Percentiles rank a stretch among this genome's conserved stretches.
Conservation (phyloP, 1,140 invertebrate species). For the Drosophila ambigua region DNA sequence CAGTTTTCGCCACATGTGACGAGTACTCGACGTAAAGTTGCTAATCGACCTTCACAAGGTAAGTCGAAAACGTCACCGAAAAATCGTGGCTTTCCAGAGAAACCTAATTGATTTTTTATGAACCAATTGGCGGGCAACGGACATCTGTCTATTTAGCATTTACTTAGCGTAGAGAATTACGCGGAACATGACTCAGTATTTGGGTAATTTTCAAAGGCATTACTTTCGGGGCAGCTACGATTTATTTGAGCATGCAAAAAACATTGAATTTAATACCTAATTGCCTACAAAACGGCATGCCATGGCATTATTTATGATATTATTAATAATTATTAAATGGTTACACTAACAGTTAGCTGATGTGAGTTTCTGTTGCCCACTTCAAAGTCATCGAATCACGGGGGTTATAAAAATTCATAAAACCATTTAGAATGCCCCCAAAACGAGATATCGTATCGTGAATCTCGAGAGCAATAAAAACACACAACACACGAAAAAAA, state of each 20-base stretch:
- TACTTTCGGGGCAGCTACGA: constrained; percentile 35
- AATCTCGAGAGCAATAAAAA: constrained; percentile 56
- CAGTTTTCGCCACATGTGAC: constrained; percentile 53
- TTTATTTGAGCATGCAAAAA: constrained; percentile 30
- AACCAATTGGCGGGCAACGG: constrained; percentile 11
- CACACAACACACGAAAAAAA: constrained; percentile 41
- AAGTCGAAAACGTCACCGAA: constrained; percentile 64
- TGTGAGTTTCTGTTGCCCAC: constrained; percentile 43
- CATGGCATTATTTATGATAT: constrained; percentile 30
- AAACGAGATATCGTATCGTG: constrained; percentile 62
- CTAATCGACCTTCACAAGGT: constrained; percentile 61
- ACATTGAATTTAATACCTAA: constrained; percentile 35
- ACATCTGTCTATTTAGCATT: constrained; percentile 54
- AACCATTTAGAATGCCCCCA: constrained; percentile 60
- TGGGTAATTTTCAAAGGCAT: constrained; percentile 45
- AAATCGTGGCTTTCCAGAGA: constrained; percentile 44
- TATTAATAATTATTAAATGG: constrained; percentile 46
- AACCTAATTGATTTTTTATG: constrained; percentile 56
- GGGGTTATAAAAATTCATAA: constrained; percentile 37
- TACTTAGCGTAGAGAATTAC: constrained; percentile 52
- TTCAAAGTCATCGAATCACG: constrained; percentile 52
- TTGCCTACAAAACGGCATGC: constrained; percentile 37
- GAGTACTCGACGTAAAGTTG: constrained; percentile 30
- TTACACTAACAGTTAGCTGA: constrained; percentile 17
- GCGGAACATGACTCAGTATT: constrained; percentile 53